A percentile compares a stretch with the other conserved stretches of the same genome.
These are phyloP conservation scores for Caenorhabditis plicata DNA, from an alignment of 2,888 invertebrate genomes.

Conservation along the genomic window DNA sequence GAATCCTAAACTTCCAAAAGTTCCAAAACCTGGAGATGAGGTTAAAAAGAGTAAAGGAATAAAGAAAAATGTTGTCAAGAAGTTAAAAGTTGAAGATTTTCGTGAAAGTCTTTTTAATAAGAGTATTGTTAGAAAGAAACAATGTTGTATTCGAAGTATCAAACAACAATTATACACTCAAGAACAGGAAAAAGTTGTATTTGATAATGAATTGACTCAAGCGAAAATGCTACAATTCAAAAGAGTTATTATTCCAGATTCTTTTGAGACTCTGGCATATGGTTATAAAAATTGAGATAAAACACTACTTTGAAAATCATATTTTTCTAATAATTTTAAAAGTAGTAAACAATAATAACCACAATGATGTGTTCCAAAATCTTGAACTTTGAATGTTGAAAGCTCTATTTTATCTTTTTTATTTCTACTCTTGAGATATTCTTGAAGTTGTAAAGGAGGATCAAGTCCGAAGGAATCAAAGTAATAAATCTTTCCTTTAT, in stretches of 20 bases:
- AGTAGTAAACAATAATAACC: no score
- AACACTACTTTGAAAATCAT: constrained; percentile 11
- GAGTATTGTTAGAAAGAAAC: constrained; percentile 13
- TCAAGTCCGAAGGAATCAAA: no score
- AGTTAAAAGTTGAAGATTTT: constrained; percentile 22
- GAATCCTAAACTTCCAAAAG: constrained; percentile 25
- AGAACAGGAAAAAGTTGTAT: constrained; percentile 8
- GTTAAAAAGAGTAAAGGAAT: constrained; percentile 25
- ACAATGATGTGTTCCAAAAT: no score
- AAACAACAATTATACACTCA: constrained; percentile 14
- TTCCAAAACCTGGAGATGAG: constrained; percentile 22
- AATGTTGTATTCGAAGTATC: constrained; percentile 11
- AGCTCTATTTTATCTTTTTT: no score
- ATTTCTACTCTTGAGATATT: no score
- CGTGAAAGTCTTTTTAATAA: constrained; percentile 16
- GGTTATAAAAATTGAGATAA: constrained; percentile 7
- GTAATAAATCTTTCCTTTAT: no score
- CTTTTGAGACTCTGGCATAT: constrained; percentile 7
- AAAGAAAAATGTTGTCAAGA: constrained; percentile 21
- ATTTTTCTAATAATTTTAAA: constrained; percentile 16
- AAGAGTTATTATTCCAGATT: constrained; percentile 12
- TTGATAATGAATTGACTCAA: constrained; percentile 9
- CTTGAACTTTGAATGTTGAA: no score
- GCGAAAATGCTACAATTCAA: constrained; percentile 6
- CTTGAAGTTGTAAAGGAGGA: no score